Percentiles rank a stretch among this genome's conserved stretches.
Conservation (phyloP, 2,797 vertebrate genomes). For the Ataeniobius toweri region DNA sequence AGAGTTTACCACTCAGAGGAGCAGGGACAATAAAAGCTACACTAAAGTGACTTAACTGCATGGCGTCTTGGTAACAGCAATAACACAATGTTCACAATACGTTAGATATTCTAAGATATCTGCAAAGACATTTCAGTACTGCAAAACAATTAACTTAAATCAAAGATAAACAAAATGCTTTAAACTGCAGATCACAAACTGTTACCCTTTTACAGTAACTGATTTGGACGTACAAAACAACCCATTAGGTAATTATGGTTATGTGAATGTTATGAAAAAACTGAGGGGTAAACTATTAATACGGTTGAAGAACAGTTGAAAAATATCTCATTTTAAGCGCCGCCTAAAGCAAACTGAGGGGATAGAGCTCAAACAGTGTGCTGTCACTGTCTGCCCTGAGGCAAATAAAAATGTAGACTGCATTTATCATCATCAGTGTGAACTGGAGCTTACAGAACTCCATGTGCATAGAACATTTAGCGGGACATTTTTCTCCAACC, state of each 20-base stretch:
- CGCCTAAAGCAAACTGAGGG: constrained; percentile 14
- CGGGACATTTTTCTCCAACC: background rate
- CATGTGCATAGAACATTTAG: constrained; percentile 15
- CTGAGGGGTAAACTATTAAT: background rate
- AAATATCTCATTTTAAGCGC: background rate
- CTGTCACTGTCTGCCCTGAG: constrained; percentile 14
- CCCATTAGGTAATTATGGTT: background rate
- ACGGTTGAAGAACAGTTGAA: constrained; percentile 5
- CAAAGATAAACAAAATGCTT: background rate
- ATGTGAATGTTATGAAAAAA: background rate
- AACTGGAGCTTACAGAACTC: constrained; percentile 27
- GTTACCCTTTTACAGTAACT: background rate
- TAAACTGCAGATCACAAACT: background rate
- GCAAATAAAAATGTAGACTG: constrained; percentile 18
- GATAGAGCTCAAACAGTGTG: constrained; percentile 16
- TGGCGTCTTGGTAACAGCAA: background rate
- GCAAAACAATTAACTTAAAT: background rate
- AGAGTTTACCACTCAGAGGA: too few species aligned
- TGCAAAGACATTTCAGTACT: background rate
- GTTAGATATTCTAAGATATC: background rate
- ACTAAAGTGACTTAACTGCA: background rate
- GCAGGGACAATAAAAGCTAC: background rate
- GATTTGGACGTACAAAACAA: background rate
- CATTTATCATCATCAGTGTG: background rate
- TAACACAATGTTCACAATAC: background rate